Conservation (phyloP, 2,888 invertebrate genomes). For the Coelinius sp. region DNA sequence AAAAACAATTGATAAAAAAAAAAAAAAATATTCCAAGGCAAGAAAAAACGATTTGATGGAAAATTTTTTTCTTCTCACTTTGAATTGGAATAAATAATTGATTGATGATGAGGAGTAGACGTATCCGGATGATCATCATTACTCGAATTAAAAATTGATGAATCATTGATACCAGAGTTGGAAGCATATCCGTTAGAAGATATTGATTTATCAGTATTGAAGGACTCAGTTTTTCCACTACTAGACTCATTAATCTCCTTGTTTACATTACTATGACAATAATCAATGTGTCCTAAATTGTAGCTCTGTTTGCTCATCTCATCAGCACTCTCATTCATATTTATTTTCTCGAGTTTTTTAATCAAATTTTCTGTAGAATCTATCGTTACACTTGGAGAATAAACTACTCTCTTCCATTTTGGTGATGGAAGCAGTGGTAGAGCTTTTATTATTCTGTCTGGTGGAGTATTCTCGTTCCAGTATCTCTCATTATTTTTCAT, state of each 20-base stretch:
- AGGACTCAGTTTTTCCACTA: neutral
- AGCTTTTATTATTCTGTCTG: conserved; percentile 1
- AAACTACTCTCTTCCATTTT: neutral
- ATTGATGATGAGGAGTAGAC: neutral
- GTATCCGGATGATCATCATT: conserved; percentile 7
- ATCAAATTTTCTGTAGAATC: neutral
- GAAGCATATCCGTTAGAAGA: conserved; percentile 8
- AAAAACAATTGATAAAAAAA: neutral
- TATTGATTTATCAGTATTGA: neutral
- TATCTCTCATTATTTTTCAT: neutral
- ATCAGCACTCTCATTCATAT: neutral
- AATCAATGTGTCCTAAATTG: neutral
- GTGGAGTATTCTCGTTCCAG: neutral
- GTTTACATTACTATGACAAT: neutral
- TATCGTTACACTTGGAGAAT: neutral
- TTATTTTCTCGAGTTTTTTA: neutral
- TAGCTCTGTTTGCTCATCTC: neutral
- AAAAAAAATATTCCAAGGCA: neutral
- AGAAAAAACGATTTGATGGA: neutral
- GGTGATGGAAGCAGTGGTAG: neutral
- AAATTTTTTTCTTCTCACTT: neutral
- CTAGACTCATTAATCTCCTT: neutral
- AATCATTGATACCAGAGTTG: neutral
- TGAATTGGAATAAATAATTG: neutral
- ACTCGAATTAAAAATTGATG: neutral